Evolutionary conservation across 2,888 invertebrate species (phyloP), one percentile per base, ranked within the genome.

Genomic region (Embidobia sp.): DNA sequence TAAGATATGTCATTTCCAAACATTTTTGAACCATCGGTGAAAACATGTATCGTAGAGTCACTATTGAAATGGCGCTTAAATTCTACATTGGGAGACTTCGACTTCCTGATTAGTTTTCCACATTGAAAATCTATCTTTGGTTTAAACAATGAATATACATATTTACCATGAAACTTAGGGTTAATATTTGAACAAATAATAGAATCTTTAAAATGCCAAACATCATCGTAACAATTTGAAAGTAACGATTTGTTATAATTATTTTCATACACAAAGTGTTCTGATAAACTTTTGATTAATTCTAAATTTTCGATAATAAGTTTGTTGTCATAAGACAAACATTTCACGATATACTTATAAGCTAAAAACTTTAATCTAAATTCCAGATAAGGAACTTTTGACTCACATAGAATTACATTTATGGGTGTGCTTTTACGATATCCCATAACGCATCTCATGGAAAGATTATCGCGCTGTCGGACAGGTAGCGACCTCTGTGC

Each of bases 341-440:
- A 53, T 18, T 70, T 61, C 31, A 63, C 6, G n/a, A 57, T 6
- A 15, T 55, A 69, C 15, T 31, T 66, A 59, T 40, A 57, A 16
- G 19, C 16, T 16, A 75, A 15, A 3, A 33, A 6, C 15, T 48
- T 26, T 8, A 69, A 27, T 59, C 73, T 67, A 4, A 19, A 18
- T 10, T 44, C 0, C 0, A 77, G 1, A 48, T 15, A 46, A 5
- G 57, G 33, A 5, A 67, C 33, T 44, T 73, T 73, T 0, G 64
- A 18, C 61, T 73, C 61, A 8, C 48, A 57, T 1, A 61, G 1
- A 3, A 78, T 61, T 5, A 72, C 59, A 46, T 78, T 78, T 0
- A 67, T 76, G 0, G 59, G 78, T 3, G 37, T 78, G 19, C 61
- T 61, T 3, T 42, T 69, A 1, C 66, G 26, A 26, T 53, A 75